Percentiles rank a stretch among this genome's conserved stretches.
These are phyloP conservation scores for Rhagium mordax DNA, from an alignment of 2,888 invertebrate species.

Conservation along the genomic window DNA sequence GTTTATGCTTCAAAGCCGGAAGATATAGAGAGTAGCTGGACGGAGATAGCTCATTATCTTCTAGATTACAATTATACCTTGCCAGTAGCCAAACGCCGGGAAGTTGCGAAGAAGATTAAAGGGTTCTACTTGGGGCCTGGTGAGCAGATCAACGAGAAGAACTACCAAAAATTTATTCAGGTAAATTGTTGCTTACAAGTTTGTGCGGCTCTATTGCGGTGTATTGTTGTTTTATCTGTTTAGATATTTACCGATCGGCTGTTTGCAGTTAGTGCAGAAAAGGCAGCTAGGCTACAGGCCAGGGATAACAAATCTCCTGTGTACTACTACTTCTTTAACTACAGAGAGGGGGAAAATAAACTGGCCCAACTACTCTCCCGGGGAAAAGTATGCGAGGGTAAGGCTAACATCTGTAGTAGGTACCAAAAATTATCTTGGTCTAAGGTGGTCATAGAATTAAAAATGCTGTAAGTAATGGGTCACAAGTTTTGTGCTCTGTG, in stretches of 20 bases:
- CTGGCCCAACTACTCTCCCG: not conserved
- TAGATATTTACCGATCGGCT: constrained; percentile 78
- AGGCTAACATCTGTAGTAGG: no score
- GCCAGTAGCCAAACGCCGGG: constrained; percentile 41
- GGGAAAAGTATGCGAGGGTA: constrained; percentile 9
- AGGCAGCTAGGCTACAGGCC: constrained; percentile 54
- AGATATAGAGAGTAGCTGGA: constrained; percentile 46
- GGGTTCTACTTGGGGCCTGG: constrained; percentile 56
- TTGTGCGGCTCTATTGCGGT: no score
- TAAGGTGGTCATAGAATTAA: no score
- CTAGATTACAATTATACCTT: constrained; percentile 59
- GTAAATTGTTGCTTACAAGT: constrained; percentile 43
- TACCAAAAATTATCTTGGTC: no score
- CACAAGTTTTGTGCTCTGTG: no score
- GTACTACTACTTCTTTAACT: constrained; percentile 33
- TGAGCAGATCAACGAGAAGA: constrained; percentile 47
- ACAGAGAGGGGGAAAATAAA: constrained; percentile 11
- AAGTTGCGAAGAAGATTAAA: constrained; percentile 54
- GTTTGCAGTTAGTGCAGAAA: constrained; percentile 67
- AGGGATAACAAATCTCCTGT: constrained; percentile 53
- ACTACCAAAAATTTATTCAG: constrained; percentile 53
- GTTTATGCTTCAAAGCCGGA: not conserved
- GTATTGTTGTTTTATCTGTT: no score
- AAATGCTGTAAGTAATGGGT: no score
- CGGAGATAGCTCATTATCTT: constrained; percentile 52